Base-by-base conservation (phyloP, 64 coral and sea anemone species). In the Actinia equina region DNA sequence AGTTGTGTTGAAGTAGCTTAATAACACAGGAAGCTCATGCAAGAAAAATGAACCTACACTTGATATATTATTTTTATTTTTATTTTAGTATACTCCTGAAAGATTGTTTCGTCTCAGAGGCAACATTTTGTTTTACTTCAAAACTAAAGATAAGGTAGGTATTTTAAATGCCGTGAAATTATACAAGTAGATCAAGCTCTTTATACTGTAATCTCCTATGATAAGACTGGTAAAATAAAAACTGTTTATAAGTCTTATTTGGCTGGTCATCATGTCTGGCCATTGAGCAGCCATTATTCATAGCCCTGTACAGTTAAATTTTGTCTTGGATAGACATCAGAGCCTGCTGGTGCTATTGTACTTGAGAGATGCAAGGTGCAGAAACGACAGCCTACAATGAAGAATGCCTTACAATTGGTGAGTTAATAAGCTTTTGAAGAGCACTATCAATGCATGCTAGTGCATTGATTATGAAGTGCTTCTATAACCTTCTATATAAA, bases 41-140 rank as follows among this genome's bases (percentile, higher is more conserved):
- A 65, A 8, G n/a, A 5, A 65, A 63, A 63, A 2, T 63, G 15
- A 65, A 7, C 19, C 19, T 49, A 49, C 4, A 49, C 62, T 65
- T 23, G n/a, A 65, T 20, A 7, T 14, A 5, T n/a, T n/a, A 2
- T n/a, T n/a, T 25, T 65, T 22, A n/a, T 10, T 63, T 63, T 17
- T 23, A n/a, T 65, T 91, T 11, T 51, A 96, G 94, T 96, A 27
- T 96, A 93, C 76, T 86, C 69, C 93, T 79, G 90, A 95, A 52
- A 88, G 96, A 93, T 98, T 93, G 96, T 98, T 94, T 83, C 87
- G 96, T 54, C 88, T 98, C 26, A 92, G 92, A 62, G 96, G 96
- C 65, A 98, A 98, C 82, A 86, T 98, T 67, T 77, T 98, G 22
- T 98, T 98, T 87, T 98, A 98, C 83, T 93, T 94, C 70, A 98